These are phyloP conservation scores for Bucco capensis DNA, from an alignment of 2,113 vertebrate species.

Conservation along the genomic window DNA sequence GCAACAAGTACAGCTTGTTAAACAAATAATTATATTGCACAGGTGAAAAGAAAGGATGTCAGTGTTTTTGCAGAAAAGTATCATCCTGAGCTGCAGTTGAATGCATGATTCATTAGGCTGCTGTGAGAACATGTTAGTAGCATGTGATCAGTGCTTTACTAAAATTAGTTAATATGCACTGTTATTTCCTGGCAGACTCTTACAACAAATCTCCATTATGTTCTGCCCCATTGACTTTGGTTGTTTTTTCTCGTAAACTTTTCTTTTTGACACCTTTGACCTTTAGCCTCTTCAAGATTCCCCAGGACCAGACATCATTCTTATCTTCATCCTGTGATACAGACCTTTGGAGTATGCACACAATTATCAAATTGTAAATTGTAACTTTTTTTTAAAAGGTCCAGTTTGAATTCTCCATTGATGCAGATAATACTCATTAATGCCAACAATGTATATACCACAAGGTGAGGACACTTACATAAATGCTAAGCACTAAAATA, in stretches of 20 bases:
- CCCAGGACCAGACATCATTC: slow-evolving; percentile 74
- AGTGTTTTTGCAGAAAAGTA: background rate
- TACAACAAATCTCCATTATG: slow-evolving; percentile 85
- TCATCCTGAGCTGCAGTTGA: background rate
- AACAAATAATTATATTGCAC: background rate
- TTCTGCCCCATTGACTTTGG: slow-evolving; percentile 77
- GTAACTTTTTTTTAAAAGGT: background rate
- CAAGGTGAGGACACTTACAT: background rate
- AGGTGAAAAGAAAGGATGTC: background rate
- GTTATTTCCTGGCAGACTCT: slow-evolving; percentile 71
- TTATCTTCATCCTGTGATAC: slow-evolving; percentile 75
- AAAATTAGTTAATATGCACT: slow-evolving; percentile 67
- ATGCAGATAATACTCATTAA: background rate
- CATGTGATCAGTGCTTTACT: slow-evolving; percentile 49
- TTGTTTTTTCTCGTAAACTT: slow-evolving; percentile 72
- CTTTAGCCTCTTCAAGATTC: slow-evolving; percentile 86
- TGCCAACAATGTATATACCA: background rate
- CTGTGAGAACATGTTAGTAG: slow-evolving; percentile 73
- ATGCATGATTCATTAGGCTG: slow-evolving; percentile 32
- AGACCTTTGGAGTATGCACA: slow-evolving; percentile 78
- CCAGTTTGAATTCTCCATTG: background rate
- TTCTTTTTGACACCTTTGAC: slow-evolving; percentile 82
- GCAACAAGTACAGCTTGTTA: background rate
- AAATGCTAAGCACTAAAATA: background rate
- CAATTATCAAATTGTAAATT: slow-evolving; percentile 64